Evolutionary conservation across 2,797 vertebrate genomes (phyloP).

Genomic region (Rhinichthys osculus): DNA sequence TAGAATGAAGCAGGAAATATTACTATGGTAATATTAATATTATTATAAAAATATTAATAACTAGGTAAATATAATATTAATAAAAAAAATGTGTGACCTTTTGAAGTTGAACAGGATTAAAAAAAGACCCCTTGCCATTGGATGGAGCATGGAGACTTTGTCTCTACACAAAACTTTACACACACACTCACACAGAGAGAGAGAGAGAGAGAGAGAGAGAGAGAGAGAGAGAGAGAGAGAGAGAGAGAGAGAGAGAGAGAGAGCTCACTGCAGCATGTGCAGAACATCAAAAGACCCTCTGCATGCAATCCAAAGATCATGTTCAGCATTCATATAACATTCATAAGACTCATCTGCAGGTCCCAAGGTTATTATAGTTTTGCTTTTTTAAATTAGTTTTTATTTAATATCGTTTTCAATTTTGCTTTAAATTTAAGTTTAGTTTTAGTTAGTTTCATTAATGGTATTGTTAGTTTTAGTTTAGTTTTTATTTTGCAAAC

Average conservation of each 20-base stretch:
- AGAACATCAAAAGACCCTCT: constrained; percentile 37
- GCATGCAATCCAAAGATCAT: constrained; percentile 2
- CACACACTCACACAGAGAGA: not conserved
- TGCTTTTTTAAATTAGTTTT: no score
- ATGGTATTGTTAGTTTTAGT: no score
- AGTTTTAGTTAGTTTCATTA: no score
- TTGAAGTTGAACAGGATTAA: constrained; percentile 22
- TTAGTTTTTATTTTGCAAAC: no score
- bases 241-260: no score
- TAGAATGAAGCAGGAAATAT: not conserved
- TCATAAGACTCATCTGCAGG: not conserved
- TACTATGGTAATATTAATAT: not conserved
- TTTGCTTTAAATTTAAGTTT: no score
- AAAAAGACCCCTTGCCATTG: constrained; percentile 29
- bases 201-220: no score
- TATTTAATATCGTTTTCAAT: no score
- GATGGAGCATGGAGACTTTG: not conserved
- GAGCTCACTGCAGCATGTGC: not conserved
- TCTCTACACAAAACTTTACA: not conserved
- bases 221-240: no score
- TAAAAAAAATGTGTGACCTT: not conserved
- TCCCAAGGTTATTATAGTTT: no score
- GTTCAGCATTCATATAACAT: not conserved
- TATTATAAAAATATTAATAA: not conserved
- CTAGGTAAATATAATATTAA: not conserved